Evolutionary conservation across 2,797 vertebrate species (phyloP), one percentile per base, ranked within the genome.

Genomic region (Apogon talboti): DNA sequence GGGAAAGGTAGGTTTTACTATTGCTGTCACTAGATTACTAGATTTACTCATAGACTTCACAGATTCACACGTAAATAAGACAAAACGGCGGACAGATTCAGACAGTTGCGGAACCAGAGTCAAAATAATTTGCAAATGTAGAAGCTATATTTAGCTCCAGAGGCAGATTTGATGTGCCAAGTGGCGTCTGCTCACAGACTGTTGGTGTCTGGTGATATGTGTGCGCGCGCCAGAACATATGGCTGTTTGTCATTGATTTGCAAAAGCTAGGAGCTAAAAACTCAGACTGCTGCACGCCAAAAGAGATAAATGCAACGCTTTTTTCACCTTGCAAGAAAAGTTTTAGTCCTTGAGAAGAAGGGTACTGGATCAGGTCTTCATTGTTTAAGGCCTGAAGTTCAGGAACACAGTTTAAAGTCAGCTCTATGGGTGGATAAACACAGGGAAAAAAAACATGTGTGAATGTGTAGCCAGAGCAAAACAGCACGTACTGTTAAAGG

Each of bases 101-200:
- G 14, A 33, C 30, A 33, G 30, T 60, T 7, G 18, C 16, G 15
- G 44, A 48, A n/a, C 41, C 11, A 28, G 45, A 55, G 40, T 57
- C 50, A 42, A 46, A 69, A 59, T 69, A 30, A 75, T 68, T 46
- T 48, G 59, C 74, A 61, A 16, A 51, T 78, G 79, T 24, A 16
- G 54, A 19, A 33, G 68, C 58, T 84, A 83, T 76, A 60, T 81
- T 86, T 84, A 84, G 72, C 72, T 51, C 51, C 72, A 78, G 64
- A 60, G 57, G 49, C 66, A 71, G 66, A 78, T 49, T 28, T 33
- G 44, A 49, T 46, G 58, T 62, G 52, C 58, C 48, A 51, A 73
- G 62, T 24, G 43, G 7, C 38, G 40, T 66, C 61, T 61, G 53
- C 51, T 68, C 57, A 45, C 61, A 68, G 40, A 65, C 51, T 11